Base-by-base conservation (phyloP, 2,888 invertebrate genomes). In the Lepidocyrtinus sp. region DNA sequence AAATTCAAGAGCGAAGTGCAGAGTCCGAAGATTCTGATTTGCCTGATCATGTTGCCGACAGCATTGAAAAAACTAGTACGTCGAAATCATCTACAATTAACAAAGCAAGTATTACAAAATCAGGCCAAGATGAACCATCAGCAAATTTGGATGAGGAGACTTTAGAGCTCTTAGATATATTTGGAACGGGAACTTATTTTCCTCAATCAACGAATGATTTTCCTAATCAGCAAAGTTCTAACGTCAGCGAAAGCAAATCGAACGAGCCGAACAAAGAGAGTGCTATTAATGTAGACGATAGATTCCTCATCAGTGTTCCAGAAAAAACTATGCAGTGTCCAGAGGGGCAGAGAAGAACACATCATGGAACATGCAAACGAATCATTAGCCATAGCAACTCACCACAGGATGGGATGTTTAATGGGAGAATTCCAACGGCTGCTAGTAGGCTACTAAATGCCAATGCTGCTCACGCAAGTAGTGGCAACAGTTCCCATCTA, bases 261-360 rank as follows among this genome's bases (percentile, higher is more conserved):
- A n/a, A n/a, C n/a, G n/a, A n/a, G n/a, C n/a, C 65, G 21, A 27
- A 70, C 36, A 64, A 25, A 3, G 62, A 21, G n/a, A 67, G 70
- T 68, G 12, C 65, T 55, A 7, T 22, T 5, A 45, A 61, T 7
- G 9, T 78, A n/a, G 67, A 17, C 1, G 27, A 65, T 22, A 65
- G 78, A 50, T 78, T 78, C 26, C 68, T 78, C 27, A 61, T 78
- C 36, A 22, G 62, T 17, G 78, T 78, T 15, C 78, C 78, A n/a
- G n/a, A n/a, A n/a, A n/a, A n/a, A n/a, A n/a, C n/a, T n/a, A n/a
- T n/a, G 12, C n/a, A 64, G 55, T 82, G 82, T 22, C 78, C 78
- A 22, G 78, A 75, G 9, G 82, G 82, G 0, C 74, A 82, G 46
- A 70, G 22, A 9, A 67, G 27, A 65, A 68, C 21, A 15, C 82